These are phyloP conservation scores for Sciurus carolinensis DNA, from an alignment of 2,797 vertebrate species.

Conservation along the genomic window DNA sequence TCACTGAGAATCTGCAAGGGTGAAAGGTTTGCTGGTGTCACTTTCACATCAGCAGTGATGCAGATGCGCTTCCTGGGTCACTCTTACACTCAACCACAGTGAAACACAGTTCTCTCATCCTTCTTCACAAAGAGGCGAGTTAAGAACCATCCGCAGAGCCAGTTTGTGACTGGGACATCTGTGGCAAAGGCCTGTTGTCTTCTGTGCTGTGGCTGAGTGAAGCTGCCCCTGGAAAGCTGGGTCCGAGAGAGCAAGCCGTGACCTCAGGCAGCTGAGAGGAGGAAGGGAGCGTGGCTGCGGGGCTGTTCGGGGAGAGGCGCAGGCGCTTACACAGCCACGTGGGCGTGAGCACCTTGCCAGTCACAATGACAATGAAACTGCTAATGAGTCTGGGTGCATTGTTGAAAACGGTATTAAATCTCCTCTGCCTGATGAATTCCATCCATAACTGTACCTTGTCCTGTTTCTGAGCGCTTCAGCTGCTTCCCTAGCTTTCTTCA, in stretches of 20 bases:
- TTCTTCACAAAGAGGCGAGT: conserved; percentile 33
- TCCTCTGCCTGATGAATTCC: too few relatives aligned
- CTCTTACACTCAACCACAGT: background rate
- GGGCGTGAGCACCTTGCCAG: too few relatives aligned
- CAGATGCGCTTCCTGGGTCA: background rate
- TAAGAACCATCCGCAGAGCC: background rate
- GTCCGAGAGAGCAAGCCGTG: background rate
- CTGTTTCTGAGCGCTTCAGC: conserved; percentile 31
- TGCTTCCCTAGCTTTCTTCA: too few relatives aligned
- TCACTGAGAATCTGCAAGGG: background rate
- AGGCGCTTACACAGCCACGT: too few relatives aligned
- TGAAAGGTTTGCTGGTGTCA: conserved; percentile 21
- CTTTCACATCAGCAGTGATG: conserved; percentile 5
- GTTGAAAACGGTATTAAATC: too few relatives aligned
- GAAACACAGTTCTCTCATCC: background rate
- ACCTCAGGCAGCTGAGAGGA: too few relatives aligned
- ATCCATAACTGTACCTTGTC: too few relatives aligned
- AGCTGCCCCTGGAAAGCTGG: background rate
- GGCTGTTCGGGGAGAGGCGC: too few relatives aligned
- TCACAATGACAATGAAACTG: too few relatives aligned
- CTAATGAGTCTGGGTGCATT: too few relatives aligned
- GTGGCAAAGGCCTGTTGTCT: background rate
- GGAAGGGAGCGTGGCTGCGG: too few relatives aligned
- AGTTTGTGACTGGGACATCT: background rate
- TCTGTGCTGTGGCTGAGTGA: background rate